Base-by-base conservation (phyloP, 2,888 invertebrate genomes). In the Agrochola circellaris region DNA sequence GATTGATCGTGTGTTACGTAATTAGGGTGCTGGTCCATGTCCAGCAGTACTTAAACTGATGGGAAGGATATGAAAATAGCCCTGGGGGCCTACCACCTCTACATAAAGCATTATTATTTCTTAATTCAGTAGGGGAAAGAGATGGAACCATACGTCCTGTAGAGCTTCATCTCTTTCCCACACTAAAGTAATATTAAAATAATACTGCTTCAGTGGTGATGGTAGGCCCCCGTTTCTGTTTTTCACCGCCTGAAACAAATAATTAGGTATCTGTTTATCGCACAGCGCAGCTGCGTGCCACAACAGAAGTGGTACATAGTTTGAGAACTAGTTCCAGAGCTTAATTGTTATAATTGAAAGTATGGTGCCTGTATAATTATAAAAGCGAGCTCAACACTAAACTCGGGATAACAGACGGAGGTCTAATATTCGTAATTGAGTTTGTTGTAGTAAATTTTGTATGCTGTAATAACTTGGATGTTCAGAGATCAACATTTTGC, bases 271-370 rank as follows among this genome's bases (percentile, higher is more conserved):
- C 26, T 20, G n/a, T 26, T 56, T 66, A 61, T 66, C 45, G 45
- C n/a, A 30, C n/a, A 45, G 61, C 38, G 17, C 60, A 75, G 54
- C 56, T 81, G 48, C 23, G 64, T 62, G n/a, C 30, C 61, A 62
- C n/a, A 77, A 81, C 26, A 34, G 23, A 20, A 56, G 38, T 58
- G 23, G n/a, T 73, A 81, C 30, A n/a, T 51, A 51, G 38, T 75
- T 82, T 48, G 61, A 67, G 26, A 75, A 61, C 45, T 61, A 75
- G 45, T 81, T 64, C 48, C 38, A 64, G 26, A 67, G 45, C 45
- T 75, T 71, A 64, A 74, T 81, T 83, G 77, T 68, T 34, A 69
- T 80, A 77, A 80, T 69, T 68, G 58, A 83, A 83, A 80, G 38
- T 62, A 75, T 26, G 8, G 34, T 64, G 54, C 15, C 54, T 42